phyloP scores from a whole-genome alignment of 2,888 invertebrate genomes.

The Pristionchus fissidentatus region DNA sequence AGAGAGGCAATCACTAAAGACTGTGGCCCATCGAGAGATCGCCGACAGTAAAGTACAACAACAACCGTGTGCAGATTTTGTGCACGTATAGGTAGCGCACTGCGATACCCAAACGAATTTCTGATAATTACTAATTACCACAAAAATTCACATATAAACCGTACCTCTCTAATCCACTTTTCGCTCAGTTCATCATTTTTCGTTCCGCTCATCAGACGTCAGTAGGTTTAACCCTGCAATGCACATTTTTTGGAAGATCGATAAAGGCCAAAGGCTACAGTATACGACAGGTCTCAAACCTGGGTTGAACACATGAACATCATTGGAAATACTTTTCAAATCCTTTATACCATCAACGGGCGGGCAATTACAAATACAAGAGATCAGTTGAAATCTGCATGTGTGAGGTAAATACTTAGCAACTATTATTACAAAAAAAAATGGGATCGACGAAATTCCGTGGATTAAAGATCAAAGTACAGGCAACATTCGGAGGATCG shows the following conservation, averaged over 20 bases:
- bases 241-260: not conserved
- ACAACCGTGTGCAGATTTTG: no score
- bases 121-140: no score
- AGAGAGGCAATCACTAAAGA: no score
- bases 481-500: not conserved
- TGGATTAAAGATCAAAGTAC: not conserved
- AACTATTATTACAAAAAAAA: not conserved
- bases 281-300: slow-evolving; percentile 9
- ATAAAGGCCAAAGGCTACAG: not conserved
- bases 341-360: not conserved
- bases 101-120: no score
- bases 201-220: not conserved
- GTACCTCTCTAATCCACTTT: not conserved
- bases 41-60: no score
- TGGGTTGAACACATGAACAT: not conserved
- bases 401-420: not conserved
- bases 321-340: not conserved
- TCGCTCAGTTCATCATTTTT: not conserved
- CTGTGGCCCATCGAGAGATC: no score
- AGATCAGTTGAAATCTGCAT: not conserved
- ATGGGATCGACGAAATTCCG: not conserved
- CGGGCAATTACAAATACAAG: slow-evolving; percentile 14
- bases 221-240: not conserved
- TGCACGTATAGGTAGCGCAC: no score
- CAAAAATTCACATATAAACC: no score